Base-by-base conservation (phyloP, 2,797 vertebrate genomes). In the Myotis myotis region DNA sequence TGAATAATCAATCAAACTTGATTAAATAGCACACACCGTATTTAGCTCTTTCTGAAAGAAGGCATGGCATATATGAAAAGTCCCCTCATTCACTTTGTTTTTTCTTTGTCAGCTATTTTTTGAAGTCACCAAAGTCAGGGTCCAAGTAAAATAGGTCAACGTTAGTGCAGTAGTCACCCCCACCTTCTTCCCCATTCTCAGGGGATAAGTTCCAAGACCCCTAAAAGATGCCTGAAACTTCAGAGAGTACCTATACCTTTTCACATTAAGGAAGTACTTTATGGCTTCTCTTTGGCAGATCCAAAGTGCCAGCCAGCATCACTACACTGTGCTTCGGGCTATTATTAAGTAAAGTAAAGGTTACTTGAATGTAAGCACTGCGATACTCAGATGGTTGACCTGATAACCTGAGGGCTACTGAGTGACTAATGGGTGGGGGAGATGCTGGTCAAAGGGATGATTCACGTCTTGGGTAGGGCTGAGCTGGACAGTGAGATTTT, bases 11-110 rank as follows among this genome's bases (percentile, higher is more conserved):
- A 2, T 78, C 19, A 36, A 0, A 49, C 19, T 1, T 4, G 15
- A 23, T 38, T 90, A 23, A 79, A 33, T 41, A 19, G 19, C 62
- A 36, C 16, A 66, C 5, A 20, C 2, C 38, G 10, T 47, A 16
- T 66, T 72, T 28, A 71, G 38, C 55, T 62, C 22, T 60, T 94
- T 89, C 62, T 49, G 55, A 87, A 64, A 84, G 51, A 72, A 93
- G 1, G 15, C 16, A 1, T 17, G 25, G 12, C 8, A 2, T 55
- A 5, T 62, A 9, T 15, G 44, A 30, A 81, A 91, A 66, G 11
- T 80, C 13, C 23, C 55, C 33, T 80, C 6, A 47, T 49, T 76
- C 20, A 47, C 25, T 80, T 16, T 23, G 17, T 7, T 55, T 66
- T 55, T 66, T 66, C 66, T 57, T 91, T 57, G 60, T 20, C 41